A percentile compares a stretch with the other conserved stretches of the same genome.
phyloP scores from a whole-genome alignment of 2,888 invertebrate species.

The Rhagonycha fulva region DNA sequence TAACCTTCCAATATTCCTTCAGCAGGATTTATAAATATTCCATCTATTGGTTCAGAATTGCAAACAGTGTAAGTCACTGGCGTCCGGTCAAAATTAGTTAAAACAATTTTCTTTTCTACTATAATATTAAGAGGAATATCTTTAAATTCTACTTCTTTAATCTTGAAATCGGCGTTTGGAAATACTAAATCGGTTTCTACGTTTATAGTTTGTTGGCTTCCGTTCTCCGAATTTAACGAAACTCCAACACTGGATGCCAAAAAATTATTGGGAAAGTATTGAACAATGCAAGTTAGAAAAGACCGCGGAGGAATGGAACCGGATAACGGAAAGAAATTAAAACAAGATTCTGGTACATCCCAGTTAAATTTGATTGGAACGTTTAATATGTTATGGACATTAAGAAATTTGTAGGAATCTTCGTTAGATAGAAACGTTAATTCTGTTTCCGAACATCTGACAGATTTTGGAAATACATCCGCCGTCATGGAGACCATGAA shows the following conservation, averaged over 20 bases:
- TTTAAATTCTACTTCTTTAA: constrained; percentile 39
- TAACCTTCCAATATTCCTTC: constrained; percentile 36
- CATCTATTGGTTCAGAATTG: constrained; percentile 34
- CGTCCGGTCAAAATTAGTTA: constrained; percentile 19
- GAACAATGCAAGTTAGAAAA: constrained; percentile 56
- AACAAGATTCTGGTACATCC: constrained; percentile 56
- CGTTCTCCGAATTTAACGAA: constrained; percentile 47
- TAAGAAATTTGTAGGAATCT: constrained; percentile 54
- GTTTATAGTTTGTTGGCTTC: constrained; percentile 36
- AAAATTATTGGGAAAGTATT: constrained; percentile 39
- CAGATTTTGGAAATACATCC: constrained; percentile 50
- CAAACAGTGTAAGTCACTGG: constrained; percentile 29
- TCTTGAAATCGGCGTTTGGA: constrained; percentile 27
- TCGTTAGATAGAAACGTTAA: constrained; percentile 47
- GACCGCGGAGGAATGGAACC: constrained; percentile 60
- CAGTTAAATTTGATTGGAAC: constrained; percentile 59
- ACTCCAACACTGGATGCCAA: constrained; percentile 42
- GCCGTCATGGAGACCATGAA: constrained; percentile 53
- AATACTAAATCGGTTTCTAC: constrained; percentile 17
- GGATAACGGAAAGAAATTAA: constrained; percentile 58
- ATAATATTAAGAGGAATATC: constrained; percentile 51
- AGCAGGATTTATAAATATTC: constrained; percentile 39
- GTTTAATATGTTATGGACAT: constrained; percentile 60
- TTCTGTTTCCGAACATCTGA: constrained; percentile 44
- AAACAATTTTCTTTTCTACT: constrained; percentile 28